Percentiles rank a stretch among this genome's conserved stretches.
These are phyloP conservation scores for Gortyna flavago DNA, from an alignment of 2,888 invertebrate genomes.

Conservation along the genomic window DNA sequence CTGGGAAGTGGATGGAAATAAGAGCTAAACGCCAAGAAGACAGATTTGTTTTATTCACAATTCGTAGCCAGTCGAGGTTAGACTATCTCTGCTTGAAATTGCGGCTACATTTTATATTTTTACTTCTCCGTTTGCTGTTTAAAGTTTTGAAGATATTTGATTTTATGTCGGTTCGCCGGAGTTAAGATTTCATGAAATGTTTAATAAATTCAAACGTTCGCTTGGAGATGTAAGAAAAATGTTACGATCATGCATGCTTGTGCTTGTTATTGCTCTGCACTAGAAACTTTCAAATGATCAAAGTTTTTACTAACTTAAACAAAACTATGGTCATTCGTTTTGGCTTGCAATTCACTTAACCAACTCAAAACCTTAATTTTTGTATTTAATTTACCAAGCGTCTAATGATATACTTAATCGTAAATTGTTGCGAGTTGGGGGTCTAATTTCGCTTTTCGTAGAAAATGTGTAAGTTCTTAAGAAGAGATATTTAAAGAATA, in stretches of 20 bases:
- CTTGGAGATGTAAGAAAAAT: conserved; percentile 7
- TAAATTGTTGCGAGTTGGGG: background rate
- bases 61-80: conserved; percentile 64
- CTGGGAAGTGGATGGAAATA: conserved; percentile 86
- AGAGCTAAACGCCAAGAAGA: conserved; percentile 86
- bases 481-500: background rate
- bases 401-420: background rate
- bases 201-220: conserved; percentile 21
- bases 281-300: background rate
- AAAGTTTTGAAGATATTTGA: conserved; percentile 58
- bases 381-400: background rate
- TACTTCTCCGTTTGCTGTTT: conserved; percentile 49
- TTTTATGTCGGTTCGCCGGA: conserved; percentile 31
- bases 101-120: conserved; percentile 61
- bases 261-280: background rate
- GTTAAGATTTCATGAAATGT: conserved; percentile 43
- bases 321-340: background rate
- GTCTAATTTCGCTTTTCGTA: background rate
- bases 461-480: background rate
- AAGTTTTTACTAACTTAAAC: background rate
- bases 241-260: background rate
- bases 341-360: background rate
- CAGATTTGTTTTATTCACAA: conserved; percentile 87
- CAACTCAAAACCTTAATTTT: background rate
- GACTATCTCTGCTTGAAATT: conserved; percentile 54